These are phyloP conservation scores for Tragelaphus imberbis DNA, from an alignment of 2,113 vertebrate species.

Conservation along the genomic window DNA sequence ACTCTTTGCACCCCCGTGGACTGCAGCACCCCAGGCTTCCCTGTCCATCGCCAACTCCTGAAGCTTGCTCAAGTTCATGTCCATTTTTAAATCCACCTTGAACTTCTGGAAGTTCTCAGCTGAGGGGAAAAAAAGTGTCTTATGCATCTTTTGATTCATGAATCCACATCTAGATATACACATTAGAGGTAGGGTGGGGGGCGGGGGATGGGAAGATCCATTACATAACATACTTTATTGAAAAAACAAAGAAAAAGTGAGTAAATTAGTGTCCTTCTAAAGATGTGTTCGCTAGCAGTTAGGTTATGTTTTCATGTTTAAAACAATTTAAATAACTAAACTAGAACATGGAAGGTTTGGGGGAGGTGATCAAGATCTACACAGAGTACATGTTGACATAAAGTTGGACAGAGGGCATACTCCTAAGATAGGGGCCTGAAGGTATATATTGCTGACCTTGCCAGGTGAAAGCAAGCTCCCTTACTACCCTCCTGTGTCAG, in stretches of 20 bases:
- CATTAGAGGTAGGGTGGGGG: not conserved
- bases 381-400: not conserved
- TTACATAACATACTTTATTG: not conserved
- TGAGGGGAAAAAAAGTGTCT: not conserved
- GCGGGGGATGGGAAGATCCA: not conserved
- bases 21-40: no score
- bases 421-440: not conserved
- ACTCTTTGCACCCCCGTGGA: no score
- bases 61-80: not conserved
- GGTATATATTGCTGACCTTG: not conserved
- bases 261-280: not conserved
- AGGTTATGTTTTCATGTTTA: not conserved
- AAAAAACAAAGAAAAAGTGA: not conserved
- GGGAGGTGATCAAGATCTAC: not conserved
- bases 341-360: not conserved
- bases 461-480: not conserved
- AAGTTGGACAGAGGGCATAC: not conserved
- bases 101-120: no score
- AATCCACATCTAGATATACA: not conserved
- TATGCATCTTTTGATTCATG: not conserved
- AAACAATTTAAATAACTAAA: not conserved
- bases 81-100: not conserved
- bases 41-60: no score
- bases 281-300: not conserved
- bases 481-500: not conserved